Conservation (phyloP, 92 coral and sea anemone species). For the Bergia puertoricense region DNA sequence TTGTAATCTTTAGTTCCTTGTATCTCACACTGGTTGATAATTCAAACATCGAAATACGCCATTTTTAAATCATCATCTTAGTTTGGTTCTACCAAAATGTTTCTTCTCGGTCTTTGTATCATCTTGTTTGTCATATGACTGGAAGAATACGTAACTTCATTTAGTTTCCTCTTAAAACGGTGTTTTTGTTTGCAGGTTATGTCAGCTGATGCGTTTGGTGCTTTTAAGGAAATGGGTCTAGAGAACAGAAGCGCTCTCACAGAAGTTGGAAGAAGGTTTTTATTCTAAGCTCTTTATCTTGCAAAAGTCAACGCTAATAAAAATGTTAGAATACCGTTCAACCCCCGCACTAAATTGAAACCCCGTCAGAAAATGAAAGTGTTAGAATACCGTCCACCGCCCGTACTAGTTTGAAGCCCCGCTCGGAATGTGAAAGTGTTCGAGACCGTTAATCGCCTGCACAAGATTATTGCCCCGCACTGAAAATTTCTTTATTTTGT, state of each 20-base stretch:
- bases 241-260: slow-evolving; percentile 63
- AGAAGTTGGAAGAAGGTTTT: slow-evolving; percentile 70
- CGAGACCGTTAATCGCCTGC: neutral
- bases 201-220: slow-evolving; percentile 90
- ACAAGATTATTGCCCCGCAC: no score
- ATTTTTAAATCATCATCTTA: neutral
- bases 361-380: no score
- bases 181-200: slow-evolving; percentile 57
- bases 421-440: no score
- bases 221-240: slow-evolving; percentile 81
- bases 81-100: neutral
- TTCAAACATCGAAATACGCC: no score
- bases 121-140: neutral
- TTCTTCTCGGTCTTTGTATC: neutral
- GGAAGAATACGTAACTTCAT: neutral
- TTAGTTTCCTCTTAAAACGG: neutral
- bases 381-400: neutral
- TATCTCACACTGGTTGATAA: no score
- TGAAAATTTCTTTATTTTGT: no score
- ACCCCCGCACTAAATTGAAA: no score
- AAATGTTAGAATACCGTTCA: neutral
- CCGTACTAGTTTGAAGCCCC: no score
- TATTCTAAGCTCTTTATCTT: neutral
- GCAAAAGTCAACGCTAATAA: neutral
- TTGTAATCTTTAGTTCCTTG: no score